phyloP scores from a whole-genome alignment of 2,113 vertebrate genomes.

The Python bivittatus region DNA sequence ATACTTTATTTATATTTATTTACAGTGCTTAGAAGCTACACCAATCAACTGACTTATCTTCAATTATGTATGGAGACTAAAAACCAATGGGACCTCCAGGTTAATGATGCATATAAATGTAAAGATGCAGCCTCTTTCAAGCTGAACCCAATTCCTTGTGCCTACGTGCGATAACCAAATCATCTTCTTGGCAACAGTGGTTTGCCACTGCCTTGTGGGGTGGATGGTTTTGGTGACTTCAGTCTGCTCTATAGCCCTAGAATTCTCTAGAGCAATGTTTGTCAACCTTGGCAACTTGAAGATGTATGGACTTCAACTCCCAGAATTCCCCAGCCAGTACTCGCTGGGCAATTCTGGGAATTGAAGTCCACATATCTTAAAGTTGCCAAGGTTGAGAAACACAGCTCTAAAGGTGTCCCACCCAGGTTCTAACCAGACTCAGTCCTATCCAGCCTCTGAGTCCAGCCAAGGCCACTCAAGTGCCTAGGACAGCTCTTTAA shows the following conservation, averaged over 20 bases:
- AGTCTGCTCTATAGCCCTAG: background rate
- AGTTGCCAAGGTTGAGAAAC: no score
- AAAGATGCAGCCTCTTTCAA: background rate
- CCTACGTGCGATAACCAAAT: background rate
- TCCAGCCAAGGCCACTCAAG: background rate
- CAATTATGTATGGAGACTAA: background rate
- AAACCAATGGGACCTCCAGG: background rate
- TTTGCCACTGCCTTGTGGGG: background rate
- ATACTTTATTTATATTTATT: no score
- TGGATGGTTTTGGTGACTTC: background rate
- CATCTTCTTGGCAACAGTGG: background rate
- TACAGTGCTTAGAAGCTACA: no score
- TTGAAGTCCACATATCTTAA: no score
- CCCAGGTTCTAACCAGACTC: background rate
- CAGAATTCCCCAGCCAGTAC: no score
- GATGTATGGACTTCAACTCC: no score
- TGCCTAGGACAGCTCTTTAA: background rate
- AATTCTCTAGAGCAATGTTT: background rate
- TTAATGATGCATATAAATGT: background rate
- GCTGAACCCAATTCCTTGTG: background rate
- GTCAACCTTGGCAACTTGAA: no score
- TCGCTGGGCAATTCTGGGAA: no score
- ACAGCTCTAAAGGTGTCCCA: background rate
- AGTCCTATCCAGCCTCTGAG: background rate
- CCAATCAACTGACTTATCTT: no score